A percentile compares a stretch with the other conserved stretches of the same genome.
Evolutionary conservation across 2,888 invertebrate genomes (phyloP).

Genomic region (Sycophila texana): DNA sequence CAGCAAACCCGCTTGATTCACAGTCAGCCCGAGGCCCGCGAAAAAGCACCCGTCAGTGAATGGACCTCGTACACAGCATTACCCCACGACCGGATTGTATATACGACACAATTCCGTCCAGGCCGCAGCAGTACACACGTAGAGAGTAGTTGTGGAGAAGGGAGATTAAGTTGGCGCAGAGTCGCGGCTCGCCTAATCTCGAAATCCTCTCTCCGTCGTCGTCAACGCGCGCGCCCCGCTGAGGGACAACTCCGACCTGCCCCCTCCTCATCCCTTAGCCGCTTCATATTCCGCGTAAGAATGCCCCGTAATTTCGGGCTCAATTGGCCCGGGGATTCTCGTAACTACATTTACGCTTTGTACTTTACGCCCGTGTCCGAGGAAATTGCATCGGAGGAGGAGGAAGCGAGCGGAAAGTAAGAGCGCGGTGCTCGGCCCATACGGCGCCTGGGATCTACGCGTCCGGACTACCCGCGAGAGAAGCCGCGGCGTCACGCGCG

Average conservation of each 20-base stretch:
- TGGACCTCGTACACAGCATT: no score
- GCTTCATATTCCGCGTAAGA: slow-evolving; percentile 49
- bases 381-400: slow-evolving; percentile 45
- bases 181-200: not conserved
- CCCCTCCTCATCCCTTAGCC: not conserved
- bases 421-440: no score
- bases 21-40: no score
- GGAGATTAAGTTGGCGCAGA: no score
- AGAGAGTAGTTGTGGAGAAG: no score
- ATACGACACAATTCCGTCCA: no score
- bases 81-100: no score
- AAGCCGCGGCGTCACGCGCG: not conserved
- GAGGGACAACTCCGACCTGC: not conserved
- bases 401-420: slow-evolving; percentile 1
- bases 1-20: no score
- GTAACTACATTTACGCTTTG: slow-evolving; percentile 52
- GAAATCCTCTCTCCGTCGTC: not conserved
- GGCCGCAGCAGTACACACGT: no score
- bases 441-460: not conserved
- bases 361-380: slow-evolving; percentile 47
- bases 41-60: no score
- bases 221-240: not conserved
- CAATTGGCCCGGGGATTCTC: slow-evolving; percentile 45
- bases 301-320: slow-evolving; percentile 49
- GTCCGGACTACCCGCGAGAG: not conserved